Conservation (phyloP, 2,113 vertebrate genomes). For the Vombatus ursinus region DNA sequence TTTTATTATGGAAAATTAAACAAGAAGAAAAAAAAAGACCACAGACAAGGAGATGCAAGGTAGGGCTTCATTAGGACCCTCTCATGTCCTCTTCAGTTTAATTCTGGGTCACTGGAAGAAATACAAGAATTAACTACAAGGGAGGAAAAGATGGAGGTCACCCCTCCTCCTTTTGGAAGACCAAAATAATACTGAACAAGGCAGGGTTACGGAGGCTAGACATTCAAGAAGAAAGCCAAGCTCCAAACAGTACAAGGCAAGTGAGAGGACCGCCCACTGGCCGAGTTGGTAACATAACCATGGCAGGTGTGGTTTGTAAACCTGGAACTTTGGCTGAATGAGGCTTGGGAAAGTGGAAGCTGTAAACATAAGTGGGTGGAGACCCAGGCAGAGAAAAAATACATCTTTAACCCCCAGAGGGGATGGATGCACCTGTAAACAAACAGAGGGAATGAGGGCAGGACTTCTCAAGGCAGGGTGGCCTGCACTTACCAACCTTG, state of each 20-base stretch:
- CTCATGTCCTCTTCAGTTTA: conserved; percentile 8
- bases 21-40: not conserved
- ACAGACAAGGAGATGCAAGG: not conserved
- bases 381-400: not conserved
- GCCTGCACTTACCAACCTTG: conserved; percentile 4
- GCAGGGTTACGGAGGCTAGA: conserved; percentile 23
- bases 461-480: not conserved
- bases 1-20: conserved; percentile 74
- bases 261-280: not conserved
- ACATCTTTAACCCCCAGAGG: not conserved
- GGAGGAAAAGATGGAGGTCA: conserved; percentile 27
- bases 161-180: conserved; percentile 40
- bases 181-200: conserved; percentile 68
- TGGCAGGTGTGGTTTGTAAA: conserved; percentile 43
- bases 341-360: conserved; percentile 7
- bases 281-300: not conserved
- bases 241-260: not conserved
- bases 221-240: not conserved
- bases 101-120: conserved; percentile 22
- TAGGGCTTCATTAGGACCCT: not conserved
- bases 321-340: conserved; percentile 44
- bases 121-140: conserved; percentile 51
- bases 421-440: not conserved
- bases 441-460: not conserved
- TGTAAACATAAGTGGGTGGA: conserved; percentile 59